A percentile compares a stretch with the other conserved stretches of the same genome.
Evolutionary conservation across 2,797 vertebrate genomes (phyloP).

Genomic region (Xenops minutus): DNA sequence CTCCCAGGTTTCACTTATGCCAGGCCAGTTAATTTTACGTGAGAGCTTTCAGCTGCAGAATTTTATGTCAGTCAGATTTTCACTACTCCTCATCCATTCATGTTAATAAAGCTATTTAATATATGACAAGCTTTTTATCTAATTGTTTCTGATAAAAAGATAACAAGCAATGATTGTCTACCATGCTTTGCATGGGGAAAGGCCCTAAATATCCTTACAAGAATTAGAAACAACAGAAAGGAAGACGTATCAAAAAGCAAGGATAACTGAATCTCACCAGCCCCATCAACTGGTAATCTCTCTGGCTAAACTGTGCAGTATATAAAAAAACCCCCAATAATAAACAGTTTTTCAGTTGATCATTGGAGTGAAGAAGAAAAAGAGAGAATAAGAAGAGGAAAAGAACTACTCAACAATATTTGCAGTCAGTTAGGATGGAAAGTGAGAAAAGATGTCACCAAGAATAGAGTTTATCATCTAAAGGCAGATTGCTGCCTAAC

Average conservation of each 20-base stretch:
- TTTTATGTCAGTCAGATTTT: background rate
- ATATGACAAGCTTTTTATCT: background rate
- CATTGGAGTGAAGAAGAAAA: background rate
- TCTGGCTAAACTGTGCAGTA: background rate
- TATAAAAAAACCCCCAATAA: background rate
- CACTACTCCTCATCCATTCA: background rate
- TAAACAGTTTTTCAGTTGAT: background rate
- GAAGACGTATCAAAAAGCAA: background rate
- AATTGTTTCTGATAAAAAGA: background rate
- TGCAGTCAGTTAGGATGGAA: background rate
- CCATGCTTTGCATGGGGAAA: background rate
- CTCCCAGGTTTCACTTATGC: background rate
- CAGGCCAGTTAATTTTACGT: background rate
- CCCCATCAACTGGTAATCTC: background rate
- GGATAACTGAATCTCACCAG: background rate
- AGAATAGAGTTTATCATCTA: background rate
- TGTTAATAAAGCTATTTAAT: background rate
- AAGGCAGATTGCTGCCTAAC: background rate
- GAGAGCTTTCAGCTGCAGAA: background rate
- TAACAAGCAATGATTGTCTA: background rate
- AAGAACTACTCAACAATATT: background rate
- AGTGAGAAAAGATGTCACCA: background rate
- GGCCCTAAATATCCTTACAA: background rate
- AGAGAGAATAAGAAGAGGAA: background rate
- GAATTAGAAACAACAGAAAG: background rate